phyloP scores from a whole-genome alignment of 2,888 invertebrate genomes.

The Geophilus truncorum region DNA sequence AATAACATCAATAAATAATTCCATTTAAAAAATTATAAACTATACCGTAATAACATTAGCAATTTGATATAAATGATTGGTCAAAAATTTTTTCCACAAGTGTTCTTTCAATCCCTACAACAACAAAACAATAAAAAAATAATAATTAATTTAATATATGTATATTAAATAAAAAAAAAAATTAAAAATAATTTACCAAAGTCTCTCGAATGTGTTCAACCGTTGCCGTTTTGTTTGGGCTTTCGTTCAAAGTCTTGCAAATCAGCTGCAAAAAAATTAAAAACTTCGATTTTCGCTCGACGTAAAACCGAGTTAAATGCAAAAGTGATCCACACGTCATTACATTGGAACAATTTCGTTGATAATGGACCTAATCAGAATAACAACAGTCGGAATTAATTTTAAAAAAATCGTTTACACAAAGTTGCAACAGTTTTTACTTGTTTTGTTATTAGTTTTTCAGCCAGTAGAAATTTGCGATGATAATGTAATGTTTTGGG shows the following conservation, averaged over 20 bases:
- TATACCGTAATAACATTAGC: background rate
- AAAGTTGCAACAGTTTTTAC: slow-evolving; percentile 41
- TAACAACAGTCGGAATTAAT: background rate
- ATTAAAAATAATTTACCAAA: slow-evolving; percentile 51
- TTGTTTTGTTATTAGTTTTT: slow-evolving; percentile 61
- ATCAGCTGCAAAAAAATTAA: slow-evolving; percentile 55
- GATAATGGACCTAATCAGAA: slow-evolving; percentile 37
- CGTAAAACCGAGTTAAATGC: slow-evolving; percentile 55
- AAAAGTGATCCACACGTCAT: slow-evolving; percentile 42
- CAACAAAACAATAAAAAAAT: background rate
- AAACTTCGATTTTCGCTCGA: slow-evolving; percentile 55
- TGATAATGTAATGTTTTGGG: slow-evolving; percentile 60
- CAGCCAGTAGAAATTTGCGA: slow-evolving; percentile 58
- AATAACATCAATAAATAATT: no score
- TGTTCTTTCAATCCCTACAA: background rate
- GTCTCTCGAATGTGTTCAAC: slow-evolving; percentile 53
- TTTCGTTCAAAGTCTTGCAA: slow-evolving; percentile 54
- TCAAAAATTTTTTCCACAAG: background rate
- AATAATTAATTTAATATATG: background rate
- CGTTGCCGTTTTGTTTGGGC: slow-evolving; percentile 50
- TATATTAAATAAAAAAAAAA: background rate
- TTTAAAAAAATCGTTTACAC: no score
- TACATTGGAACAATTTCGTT: slow-evolving; percentile 38
- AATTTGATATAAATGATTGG: background rate
- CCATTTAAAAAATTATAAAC: no score